A percentile compares a stretch with the other conserved stretches of the same genome.
Conservation (phyloP, 2,797 vertebrate species). For the Tragelaphus oryx region DNA sequence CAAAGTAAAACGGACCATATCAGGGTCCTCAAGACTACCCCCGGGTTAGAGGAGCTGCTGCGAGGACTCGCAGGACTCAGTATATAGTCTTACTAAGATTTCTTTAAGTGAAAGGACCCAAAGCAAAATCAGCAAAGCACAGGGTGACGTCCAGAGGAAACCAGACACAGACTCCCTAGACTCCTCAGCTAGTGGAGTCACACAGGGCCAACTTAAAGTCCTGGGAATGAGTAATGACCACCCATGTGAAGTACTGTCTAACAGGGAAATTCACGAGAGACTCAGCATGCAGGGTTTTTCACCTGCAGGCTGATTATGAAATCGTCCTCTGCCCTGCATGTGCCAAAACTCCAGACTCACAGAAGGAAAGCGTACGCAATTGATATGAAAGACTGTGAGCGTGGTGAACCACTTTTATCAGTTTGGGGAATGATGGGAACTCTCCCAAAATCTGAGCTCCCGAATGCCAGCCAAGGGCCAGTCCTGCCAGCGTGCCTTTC, state of each 20-base stretch:
- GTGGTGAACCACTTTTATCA: background rate
- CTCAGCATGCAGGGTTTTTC: background rate
- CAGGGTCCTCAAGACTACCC: background rate
- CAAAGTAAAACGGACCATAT: background rate
- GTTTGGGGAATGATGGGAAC: background rate
- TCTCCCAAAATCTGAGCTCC: background rate
- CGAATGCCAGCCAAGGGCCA: background rate
- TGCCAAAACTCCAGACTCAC: background rate
- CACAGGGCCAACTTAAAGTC: background rate
- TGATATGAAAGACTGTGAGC: background rate
- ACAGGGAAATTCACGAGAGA: background rate
- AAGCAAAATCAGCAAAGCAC: background rate
- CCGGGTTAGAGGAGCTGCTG: background rate
- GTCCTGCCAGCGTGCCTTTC: background rate
- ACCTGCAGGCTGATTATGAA: background rate
- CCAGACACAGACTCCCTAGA: background rate
- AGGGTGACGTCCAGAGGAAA: background rate
- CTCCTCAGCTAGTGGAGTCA: rapidly evolving
- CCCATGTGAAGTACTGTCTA: rapidly evolving
- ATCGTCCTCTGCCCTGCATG: background rate
- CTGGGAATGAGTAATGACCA: background rate
- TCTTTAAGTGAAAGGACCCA: background rate
- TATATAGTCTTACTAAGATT: background rate
- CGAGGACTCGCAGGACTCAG: background rate
- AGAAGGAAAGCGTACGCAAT: background rate